These are phyloP conservation scores for Maconellicoccus hirsutus DNA, from an alignment of 1,140 invertebrate genomes.

Conservation along the genomic window DNA sequence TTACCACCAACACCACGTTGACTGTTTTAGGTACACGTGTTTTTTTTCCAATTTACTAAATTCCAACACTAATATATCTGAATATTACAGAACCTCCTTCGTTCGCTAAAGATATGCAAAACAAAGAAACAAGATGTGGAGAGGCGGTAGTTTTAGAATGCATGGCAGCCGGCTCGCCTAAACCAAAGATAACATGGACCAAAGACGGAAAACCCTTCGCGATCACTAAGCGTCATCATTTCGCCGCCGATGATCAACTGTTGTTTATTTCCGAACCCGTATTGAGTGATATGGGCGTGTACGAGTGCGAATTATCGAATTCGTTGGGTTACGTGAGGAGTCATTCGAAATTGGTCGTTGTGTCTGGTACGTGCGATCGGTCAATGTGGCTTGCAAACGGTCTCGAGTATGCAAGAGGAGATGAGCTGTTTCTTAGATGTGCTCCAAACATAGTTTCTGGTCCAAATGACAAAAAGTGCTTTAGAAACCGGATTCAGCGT, in stretches of 20 bases:
- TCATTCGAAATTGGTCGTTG: slow-evolving; percentile 41
- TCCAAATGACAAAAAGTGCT: too few species aligned
- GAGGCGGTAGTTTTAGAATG: slow-evolving; percentile 77
- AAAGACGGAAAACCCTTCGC: slow-evolving; percentile 67
- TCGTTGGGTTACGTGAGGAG: slow-evolving; percentile 55
- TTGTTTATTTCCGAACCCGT: slow-evolving; percentile 73
- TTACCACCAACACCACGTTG: slow-evolving; percentile 78
- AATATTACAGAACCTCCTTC: slow-evolving; percentile 64
- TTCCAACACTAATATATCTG: too few species aligned
- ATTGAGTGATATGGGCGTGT: slow-evolving; percentile 63
- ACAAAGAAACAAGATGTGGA: slow-evolving; percentile 65
- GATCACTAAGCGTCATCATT: slow-evolving; percentile 57
- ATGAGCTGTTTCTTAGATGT: too few species aligned
- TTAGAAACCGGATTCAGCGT: too few species aligned
- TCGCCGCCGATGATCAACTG: slow-evolving; percentile 72
- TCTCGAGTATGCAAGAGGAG: too few species aligned
- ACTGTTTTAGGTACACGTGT: slow-evolving; percentile 54
- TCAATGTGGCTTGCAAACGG: too few species aligned
- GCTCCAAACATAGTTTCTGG: too few species aligned
- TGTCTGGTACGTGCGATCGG: slow-evolving; percentile 39
- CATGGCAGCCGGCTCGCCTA: slow-evolving; percentile 70
- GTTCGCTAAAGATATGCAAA: slow-evolving; percentile 71
- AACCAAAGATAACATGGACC: slow-evolving; percentile 75
- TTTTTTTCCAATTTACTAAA: too few species aligned
- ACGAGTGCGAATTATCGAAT: slow-evolving; percentile 82